Conservation (phyloP, 1,140 invertebrate species). For the Wiebesia pumilae region DNA sequence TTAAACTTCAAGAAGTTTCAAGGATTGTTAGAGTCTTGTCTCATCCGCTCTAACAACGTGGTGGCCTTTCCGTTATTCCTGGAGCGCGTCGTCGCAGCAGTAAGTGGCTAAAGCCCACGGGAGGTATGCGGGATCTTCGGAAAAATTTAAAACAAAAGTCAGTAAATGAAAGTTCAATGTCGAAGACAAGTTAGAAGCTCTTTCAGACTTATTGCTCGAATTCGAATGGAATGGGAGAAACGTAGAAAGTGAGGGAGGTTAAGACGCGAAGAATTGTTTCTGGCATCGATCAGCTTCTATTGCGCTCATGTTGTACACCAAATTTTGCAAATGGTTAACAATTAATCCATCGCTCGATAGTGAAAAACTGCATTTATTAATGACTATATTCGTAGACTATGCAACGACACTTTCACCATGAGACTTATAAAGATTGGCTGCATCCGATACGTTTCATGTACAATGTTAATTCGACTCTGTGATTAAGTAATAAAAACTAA, state of each 20-base stretch:
- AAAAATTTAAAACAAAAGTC: conserved; percentile 47
- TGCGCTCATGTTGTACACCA: background rate
- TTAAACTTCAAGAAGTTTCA: conserved; percentile 16
- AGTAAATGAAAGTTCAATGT: conserved; percentile 44
- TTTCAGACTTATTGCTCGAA: conserved; percentile 15
- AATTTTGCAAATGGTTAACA: background rate
- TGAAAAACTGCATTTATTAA: background rate
- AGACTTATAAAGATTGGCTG: no score
- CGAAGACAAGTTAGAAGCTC: conserved; percentile 42
- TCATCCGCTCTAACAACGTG: background rate
- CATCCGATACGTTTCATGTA: no score
- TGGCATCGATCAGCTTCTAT: conserved; percentile 27
- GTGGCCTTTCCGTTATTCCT: background rate
- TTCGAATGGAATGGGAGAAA: background rate
- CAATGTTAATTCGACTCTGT: no score
- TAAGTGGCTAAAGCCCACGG: conserved; percentile 7
- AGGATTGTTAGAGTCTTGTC: conserved; percentile 15
- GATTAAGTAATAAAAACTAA: no score
- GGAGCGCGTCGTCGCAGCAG: background rate
- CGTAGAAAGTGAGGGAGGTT: background rate
- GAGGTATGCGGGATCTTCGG: background rate
- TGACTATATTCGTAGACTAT: no score
- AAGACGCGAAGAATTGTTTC: background rate
- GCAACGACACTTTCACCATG: no score
- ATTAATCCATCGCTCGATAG: background rate